These are phyloP conservation scores for Leptothorax acervorum DNA, from an alignment of 2,888 invertebrate genomes.

Conservation along the genomic window DNA sequence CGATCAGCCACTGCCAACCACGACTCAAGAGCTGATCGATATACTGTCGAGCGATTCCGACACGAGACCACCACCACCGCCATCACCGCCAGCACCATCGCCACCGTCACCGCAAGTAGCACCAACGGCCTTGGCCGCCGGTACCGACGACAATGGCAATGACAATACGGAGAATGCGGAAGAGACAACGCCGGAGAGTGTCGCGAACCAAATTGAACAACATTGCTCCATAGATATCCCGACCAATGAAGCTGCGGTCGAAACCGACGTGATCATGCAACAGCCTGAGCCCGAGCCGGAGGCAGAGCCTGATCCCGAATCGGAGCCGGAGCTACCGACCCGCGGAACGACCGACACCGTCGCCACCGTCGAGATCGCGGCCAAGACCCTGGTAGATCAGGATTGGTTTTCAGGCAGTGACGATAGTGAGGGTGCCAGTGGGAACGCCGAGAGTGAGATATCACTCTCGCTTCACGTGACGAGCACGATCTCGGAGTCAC, in stretches of 20 bases:
- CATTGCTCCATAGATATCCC: slow-evolving; percentile 79
- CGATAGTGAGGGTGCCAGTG: slow-evolving; percentile 85
- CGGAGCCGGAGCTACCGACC: slow-evolving; percentile 65
- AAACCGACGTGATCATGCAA: background rate
- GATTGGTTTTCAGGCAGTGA: slow-evolving; percentile 85
- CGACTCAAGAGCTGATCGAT: slow-evolving; percentile 83
- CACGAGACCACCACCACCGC: slow-evolving; percentile 63
- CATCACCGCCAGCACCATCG: background rate
- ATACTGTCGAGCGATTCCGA: slow-evolving; percentile 83
- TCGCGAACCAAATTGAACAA: slow-evolving; percentile 75
- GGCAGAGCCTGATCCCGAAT: slow-evolving; percentile 76
- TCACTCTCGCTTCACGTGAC: slow-evolving; percentile 83
- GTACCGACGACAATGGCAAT: background rate
- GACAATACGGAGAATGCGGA: slow-evolving; percentile 52
- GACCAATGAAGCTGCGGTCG: slow-evolving; percentile 64
- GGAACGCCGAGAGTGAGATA: slow-evolving; percentile 85
- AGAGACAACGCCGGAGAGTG: slow-evolving; percentile 61
- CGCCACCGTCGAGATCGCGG: slow-evolving; percentile 76
- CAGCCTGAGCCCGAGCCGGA: slow-evolving; percentile 49
- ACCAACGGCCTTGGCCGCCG: background rate
- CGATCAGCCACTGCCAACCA: slow-evolving; percentile 82
- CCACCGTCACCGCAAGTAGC: background rate
- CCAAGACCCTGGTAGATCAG: slow-evolving; percentile 83
- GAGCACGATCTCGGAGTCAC: slow-evolving; percentile 83
- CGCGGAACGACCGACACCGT: slow-evolving; percentile 68